Evolutionary conservation across 2,797 vertebrate species (phyloP).

Genomic region (Macrochelys suwanniensis): DNA sequence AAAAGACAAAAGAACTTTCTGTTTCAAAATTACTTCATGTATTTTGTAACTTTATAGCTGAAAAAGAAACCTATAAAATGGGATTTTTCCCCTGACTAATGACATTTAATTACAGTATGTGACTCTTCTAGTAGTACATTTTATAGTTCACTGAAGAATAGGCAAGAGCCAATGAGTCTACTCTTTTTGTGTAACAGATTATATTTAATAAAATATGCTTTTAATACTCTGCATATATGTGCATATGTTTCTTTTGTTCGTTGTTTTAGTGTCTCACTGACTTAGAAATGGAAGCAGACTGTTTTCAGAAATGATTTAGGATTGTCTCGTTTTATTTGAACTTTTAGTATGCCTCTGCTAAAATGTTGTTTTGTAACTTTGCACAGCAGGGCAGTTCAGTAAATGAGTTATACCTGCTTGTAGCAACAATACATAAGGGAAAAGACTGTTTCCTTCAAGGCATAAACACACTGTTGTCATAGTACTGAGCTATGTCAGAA

Average conservation of each 20-base stretch:
- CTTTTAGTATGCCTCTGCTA: slow-evolving; percentile 40
- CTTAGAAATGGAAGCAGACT: slow-evolving; percentile 55
- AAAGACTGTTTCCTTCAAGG: not conserved
- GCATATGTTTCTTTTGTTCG: not conserved
- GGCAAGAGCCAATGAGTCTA: not conserved
- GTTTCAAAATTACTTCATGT: slow-evolving; percentile 27
- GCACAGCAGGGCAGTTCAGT: not conserved
- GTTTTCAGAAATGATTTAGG: not conserved
- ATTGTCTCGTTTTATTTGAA: slow-evolving; percentile 21
- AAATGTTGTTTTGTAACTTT: slow-evolving; percentile 20
- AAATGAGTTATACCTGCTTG: not conserved
- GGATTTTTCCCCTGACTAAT: slow-evolving; percentile 4
- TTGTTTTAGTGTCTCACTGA: not conserved
- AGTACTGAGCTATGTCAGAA: not conserved
- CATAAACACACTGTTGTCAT: not conserved
- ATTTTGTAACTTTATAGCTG: slow-evolving; percentile 55
- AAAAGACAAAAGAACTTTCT: slow-evolving; percentile 16
- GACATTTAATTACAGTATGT: not conserved
- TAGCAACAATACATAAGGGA: not conserved
- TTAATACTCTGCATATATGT: not conserved
- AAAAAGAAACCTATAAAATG: slow-evolving; percentile 35
- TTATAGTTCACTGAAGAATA: slow-evolving; percentile 40
- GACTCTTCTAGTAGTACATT: slow-evolving; percentile 5
- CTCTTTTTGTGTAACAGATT: not conserved
- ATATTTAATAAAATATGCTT: slow-evolving; percentile 8